Conservation (phyloP, 2,888 invertebrate genomes). For the Steinernema hermaphroditum region DNA sequence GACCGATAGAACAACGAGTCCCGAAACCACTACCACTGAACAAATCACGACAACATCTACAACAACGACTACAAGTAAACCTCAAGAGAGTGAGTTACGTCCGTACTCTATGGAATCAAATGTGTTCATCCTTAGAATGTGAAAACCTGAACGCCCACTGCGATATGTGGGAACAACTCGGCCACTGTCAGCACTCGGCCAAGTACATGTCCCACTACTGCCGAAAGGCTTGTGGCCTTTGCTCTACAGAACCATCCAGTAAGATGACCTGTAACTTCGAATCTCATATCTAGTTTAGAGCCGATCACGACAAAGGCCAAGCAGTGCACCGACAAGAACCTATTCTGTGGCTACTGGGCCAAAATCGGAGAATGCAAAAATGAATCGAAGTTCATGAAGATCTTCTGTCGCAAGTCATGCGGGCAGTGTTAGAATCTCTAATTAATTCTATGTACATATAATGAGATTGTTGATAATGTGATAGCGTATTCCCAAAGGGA, state of each 20-base stretch:
- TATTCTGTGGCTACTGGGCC: conserved; percentile 67
- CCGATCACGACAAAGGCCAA: conserved; percentile 30
- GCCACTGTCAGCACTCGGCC: conserved; percentile 65
- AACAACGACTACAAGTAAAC: conserved; percentile 16
- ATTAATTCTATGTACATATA: conserved; percentile 24
- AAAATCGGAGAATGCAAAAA: conserved; percentile 65
- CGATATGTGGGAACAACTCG: conserved; percentile 67
- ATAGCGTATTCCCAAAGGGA: conserved; percentile 22
- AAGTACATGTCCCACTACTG: conserved; percentile 67
- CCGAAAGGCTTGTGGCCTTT: conserved; percentile 56
- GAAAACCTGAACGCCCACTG: conserved; percentile 66
- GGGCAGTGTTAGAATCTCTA: conserved; percentile 34
- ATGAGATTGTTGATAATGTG: neutral
- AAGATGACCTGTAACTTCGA: conserved; percentile 27
- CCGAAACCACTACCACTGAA: conserved; percentile 32
- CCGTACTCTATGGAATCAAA: neutral
- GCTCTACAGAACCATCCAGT: conserved; percentile 39
- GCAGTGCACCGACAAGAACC: conserved; percentile 60
- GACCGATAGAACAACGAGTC: conserved; percentile 34
- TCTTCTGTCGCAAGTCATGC: conserved; percentile 50
- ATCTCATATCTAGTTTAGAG: conserved; percentile 18
- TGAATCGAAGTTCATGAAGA: conserved; percentile 67
- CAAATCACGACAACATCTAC: conserved; percentile 34
- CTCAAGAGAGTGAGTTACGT: conserved; percentile 24
- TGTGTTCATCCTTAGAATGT: conserved; percentile 55